Conservation (phyloP, 2,797 vertebrate genomes). For the Cossypha polioptera region DNA sequence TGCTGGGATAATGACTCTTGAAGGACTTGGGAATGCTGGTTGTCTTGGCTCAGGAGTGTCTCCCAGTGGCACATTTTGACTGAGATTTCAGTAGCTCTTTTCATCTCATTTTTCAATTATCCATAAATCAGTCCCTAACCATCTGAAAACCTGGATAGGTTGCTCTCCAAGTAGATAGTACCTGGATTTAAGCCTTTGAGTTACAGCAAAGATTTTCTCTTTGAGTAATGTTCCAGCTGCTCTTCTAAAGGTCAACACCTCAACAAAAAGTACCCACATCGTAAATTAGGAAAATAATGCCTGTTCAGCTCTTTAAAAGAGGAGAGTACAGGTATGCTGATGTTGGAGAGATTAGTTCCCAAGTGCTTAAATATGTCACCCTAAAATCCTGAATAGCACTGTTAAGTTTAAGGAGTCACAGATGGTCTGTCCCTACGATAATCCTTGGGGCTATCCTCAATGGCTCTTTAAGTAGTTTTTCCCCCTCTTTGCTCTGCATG, state of each 20-base stretch:
- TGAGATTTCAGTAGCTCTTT: neutral
- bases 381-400: neutral
- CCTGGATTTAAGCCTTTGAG: neutral
- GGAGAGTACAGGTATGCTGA: neutral
- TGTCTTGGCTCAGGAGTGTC: neutral
- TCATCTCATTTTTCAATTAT: neutral
- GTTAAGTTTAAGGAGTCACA: accelerated
- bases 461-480: neutral
- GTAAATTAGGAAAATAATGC: neutral
- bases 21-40: neutral
- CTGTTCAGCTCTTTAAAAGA: neutral
- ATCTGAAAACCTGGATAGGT: neutral
- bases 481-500: neutral
- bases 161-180: neutral
- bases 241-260: neutral
- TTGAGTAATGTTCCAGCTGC: neutral
- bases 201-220: neutral
- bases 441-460: accelerated
- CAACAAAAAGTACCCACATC: neutral
- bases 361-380: neutral
- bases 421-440: neutral
- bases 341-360: neutral
- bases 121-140: neutral
- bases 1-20: neutral
- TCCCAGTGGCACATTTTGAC: neutral